phyloP scores from a whole-genome alignment of 2,888 invertebrate genomes.

The Melikaiella ostensackeni region DNA sequence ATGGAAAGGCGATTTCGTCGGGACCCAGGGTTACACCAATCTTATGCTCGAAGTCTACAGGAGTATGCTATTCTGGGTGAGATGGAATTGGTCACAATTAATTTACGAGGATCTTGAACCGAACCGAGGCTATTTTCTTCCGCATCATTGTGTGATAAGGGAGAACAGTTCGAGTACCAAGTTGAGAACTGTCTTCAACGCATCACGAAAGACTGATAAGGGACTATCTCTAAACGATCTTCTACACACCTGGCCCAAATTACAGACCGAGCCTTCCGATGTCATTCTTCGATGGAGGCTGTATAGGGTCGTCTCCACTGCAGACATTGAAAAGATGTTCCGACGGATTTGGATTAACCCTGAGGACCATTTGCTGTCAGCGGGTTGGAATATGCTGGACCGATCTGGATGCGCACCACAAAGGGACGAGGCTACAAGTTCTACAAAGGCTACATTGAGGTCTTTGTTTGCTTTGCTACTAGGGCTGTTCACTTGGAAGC shows the following conservation, averaged over 20 bases:
- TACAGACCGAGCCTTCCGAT: background rate
- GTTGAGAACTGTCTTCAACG: background rate
- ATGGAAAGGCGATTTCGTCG: background rate
- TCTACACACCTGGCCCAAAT: background rate
- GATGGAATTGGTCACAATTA: background rate
- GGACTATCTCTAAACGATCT: background rate
- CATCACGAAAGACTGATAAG: background rate
- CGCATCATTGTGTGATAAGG: background rate
- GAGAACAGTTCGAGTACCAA: background rate
- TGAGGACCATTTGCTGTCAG: background rate
- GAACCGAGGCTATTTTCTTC: too few relatives aligned
- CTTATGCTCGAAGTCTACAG: too few relatives aligned
- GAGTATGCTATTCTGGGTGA: too few relatives aligned
- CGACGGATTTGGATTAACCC: background rate
- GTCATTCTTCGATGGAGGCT: background rate
- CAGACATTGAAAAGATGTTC: background rate
- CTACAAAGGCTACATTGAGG: background rate
- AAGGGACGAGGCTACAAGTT: too few relatives aligned
- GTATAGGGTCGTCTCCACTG: background rate
- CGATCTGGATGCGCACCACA: too few relatives aligned
- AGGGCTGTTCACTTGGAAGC: background rate
- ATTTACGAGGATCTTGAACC: too few relatives aligned
- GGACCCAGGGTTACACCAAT: background rate
- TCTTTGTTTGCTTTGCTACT: conserved; percentile 12
- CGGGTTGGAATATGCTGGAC: too few relatives aligned